Base-by-base conservation (phyloP, 2,888 invertebrate species). In the Hoplodrina blanda region DNA sequence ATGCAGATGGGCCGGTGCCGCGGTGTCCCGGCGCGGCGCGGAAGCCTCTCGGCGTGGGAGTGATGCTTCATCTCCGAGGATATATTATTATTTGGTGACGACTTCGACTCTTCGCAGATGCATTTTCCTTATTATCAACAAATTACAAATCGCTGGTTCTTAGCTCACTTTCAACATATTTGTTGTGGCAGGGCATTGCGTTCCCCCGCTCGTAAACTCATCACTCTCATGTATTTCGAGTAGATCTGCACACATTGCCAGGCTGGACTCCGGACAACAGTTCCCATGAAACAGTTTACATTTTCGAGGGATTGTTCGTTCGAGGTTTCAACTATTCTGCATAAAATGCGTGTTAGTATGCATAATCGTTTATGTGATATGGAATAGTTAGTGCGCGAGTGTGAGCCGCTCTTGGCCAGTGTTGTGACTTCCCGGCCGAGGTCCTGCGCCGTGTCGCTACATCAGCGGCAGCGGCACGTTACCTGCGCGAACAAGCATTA, bases 401-500 rank as follows among this genome's bases (percentile, higher is more conserved):
- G 3, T 13, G 37, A 10, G 7, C 37, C 10, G 37, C 37, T 10
- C 10, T 37, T 2, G 10, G 37, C 10, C 10, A 10, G 37, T 37
- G 5, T 37, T 37, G 8, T 41, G 11, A 41, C 10, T 11, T 41
- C 2, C 4, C 41, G 3, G 11, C 2, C 10, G 41, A 41, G 37
- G 6, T 37, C 37, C 8, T 6, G 37, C 37, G 8, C 3, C 37
- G 37, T 7, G 37, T 4, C 1, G 11, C 10, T 41, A 11, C 2
- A 2, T 10, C 7, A 10, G 41, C 41, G 11, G n/a, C n/a, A n/a
- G n/a, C n/a, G 1, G 10, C 10, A 74, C 33, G 46, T 19, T 75
- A 52, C 71, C 56, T 46, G 56, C 37, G 17, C 50, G 11, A 74
- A 65, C 33, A 33, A 56, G 50, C 56, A 74, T 74, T 65, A 65